Evolutionary conservation across 2,797 vertebrate species (phyloP), one percentile per base, ranked within the genome.

Genomic region (Helostoma temminkii): DNA sequence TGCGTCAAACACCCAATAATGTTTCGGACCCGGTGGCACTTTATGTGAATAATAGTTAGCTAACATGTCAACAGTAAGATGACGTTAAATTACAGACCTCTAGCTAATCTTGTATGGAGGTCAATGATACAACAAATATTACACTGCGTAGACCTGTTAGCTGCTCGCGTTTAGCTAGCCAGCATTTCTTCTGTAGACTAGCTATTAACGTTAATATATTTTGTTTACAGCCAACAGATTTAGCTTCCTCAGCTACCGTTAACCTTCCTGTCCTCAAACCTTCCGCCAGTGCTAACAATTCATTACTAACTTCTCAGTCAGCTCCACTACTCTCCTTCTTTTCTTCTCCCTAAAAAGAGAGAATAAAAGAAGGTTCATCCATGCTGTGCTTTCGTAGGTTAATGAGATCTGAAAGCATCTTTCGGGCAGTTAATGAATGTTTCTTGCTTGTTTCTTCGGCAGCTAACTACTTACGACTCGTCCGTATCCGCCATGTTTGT

Each of bases 301-400:
- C 90, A 92, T 92, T 92, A 96, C 96, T 96, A 96, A 98, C 96
- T 96, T 96, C 94, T 97, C 94, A 94, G 95, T 93, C 95, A 94
- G 96, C 95, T 96, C 96, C 95, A 96, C 96, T 97, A 96, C 93
- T 95, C 95, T 96, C 93, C 94, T 96, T 97, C 95, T 97, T 97
- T 97, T 96, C 96, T 97, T 97, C 96, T 97, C 96, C 96, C 96
- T 97, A 97, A 94, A 96, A 93, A 89, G 92, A 96, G 95, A 95
- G 95, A 95, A 95, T 95, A 96, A 96, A 96, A 95, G 95, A 96
- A 96, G 95, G 94, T 96, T 96, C 94, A 94, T 95, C 93, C 94
- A 93, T 93, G 93, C 94, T 91, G 89, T 81, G 88, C 85, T 86
- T 74, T 81, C 73, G 42, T 59, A 47, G 60, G 73, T 89, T 86